A percentile compares a stretch with the other conserved stretches of the same genome.
Evolutionary conservation across 2,888 invertebrate genomes (phyloP).

Genomic region (Tipula lateralis): DNA sequence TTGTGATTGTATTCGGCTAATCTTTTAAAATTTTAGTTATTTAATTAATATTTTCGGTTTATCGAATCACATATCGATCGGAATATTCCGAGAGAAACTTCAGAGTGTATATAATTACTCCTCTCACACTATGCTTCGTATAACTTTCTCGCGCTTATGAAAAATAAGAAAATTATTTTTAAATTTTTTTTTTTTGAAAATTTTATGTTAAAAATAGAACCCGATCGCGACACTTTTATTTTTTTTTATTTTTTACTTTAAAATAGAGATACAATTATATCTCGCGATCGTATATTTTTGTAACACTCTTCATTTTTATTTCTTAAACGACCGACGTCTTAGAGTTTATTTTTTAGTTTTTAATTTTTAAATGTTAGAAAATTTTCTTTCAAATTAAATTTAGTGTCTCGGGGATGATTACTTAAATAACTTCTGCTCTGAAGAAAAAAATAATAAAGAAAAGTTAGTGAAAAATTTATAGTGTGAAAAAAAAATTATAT

Average conservation of each 20-base stretch:
- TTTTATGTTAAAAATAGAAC: constrained; percentile 30
- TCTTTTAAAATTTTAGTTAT: not conserved
- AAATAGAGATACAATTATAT: constrained; percentile 32
- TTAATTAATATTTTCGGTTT: not conserved
- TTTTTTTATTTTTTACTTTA: not conserved
- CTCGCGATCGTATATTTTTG: constrained; percentile 42
- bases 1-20: constrained; percentile 21
- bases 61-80: not conserved
- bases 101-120: not conserved
- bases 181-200: not conserved
- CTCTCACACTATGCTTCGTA: not conserved
- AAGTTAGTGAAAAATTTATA: constrained; percentile 28
- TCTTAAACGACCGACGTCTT: constrained; percentile 93
- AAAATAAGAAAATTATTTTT: not conserved
- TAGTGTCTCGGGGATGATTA: constrained; percentile 51
- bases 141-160: not conserved
- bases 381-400: constrained; percentile 32
- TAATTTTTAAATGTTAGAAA: constrained; percentile 25
- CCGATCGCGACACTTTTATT: constrained; percentile 30
- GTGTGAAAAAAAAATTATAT: constrained; percentile 26
- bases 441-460: constrained; percentile 33
- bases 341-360: constrained; percentile 46
- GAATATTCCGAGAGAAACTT: not conserved
- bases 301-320: constrained; percentile 81
- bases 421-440: constrained; percentile 41